phyloP scores from a whole-genome alignment of 1,140 invertebrate genomes.

The Teleogryllus occipitalis region DNA sequence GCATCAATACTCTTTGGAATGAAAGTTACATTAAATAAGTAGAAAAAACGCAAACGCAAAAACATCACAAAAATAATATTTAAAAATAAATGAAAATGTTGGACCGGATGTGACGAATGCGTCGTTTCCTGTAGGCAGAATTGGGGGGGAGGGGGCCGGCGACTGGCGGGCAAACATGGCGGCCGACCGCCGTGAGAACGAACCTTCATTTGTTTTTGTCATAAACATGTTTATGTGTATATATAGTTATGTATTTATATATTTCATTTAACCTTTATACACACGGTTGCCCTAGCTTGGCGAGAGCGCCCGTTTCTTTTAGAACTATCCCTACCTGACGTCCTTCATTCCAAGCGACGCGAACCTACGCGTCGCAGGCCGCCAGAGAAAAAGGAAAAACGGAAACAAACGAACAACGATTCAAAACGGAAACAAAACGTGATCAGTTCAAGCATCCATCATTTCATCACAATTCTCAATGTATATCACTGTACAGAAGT shows the following conservation, averaged over 20 bases:
- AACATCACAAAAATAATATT: background rate
- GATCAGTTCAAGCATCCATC: background rate
- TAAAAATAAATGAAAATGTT: background rate
- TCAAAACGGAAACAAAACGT: background rate
- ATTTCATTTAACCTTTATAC: background rate
- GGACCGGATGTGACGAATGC: background rate
- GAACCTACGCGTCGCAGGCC: background rate
- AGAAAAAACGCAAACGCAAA: background rate
- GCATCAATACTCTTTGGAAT: background rate
- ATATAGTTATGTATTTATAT: background rate
- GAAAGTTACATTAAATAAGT: background rate
- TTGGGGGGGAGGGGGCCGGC: too few relatives aligned
- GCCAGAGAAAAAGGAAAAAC: background rate
- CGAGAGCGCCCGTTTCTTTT: background rate
- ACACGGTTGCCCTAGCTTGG: background rate
- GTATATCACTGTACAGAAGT: background rate
- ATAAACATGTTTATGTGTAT: conserved; percentile 6
- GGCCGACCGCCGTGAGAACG: background rate
- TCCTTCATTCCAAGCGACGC: background rate
- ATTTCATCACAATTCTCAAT: background rate
- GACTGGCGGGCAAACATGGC: background rate
- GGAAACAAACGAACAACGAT: background rate
- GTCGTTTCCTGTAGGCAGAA: background rate
- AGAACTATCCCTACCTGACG: background rate
- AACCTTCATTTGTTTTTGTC: background rate